Base-by-base conservation (phyloP, 2,888 invertebrate species). In the Drosophila sordidapex region DNA sequence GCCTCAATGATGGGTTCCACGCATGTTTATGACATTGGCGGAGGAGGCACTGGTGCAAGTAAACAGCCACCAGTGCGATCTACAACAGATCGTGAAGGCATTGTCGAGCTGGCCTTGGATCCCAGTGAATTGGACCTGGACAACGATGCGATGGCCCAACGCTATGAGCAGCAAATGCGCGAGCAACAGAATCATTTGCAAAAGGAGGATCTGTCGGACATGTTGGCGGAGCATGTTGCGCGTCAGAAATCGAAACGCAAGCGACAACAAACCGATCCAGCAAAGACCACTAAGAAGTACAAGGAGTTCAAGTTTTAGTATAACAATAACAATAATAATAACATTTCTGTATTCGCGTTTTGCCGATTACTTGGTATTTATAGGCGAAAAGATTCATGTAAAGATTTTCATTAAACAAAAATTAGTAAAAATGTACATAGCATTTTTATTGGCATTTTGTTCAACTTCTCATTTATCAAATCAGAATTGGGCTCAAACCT, bases 1-100 rank as follows among this genome's bases (percentile, higher is more conserved):
- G 96, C 96, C 65, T 95, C 96, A 0, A 99, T 99, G 99, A 99
- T 99, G 98, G 99, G 97, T 4, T 99, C 99, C 53, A 98, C 98
- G 0, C 99, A 99, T 93, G 98, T 99, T 0, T 99, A 99, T 92
- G 99, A 99, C 91, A 96, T 99, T 94, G 95, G 96, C 46, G 95
- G 96, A 43, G 95, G 95, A 31, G 95, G 96, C n/a, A 60, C 89
- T 18, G 78, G 59, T 8, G 96, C 95, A 11, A 95, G 89, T 38
- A 94, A 94, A 53, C 94, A 94, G 11, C 79, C 91, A 0, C 62
- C 87, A 2, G 94, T 95, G 33, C 79, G 87, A 1, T 70, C 91
- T 5, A 80, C 91, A 7, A 77, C 92, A 21, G 95, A 95, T 83
- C 93, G 94, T 18, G 94, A 94, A 68, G 96, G 95, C 38, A 97